Conservation (phyloP, 2,797 vertebrate genomes). For the Enteromius argenteus region DNA sequence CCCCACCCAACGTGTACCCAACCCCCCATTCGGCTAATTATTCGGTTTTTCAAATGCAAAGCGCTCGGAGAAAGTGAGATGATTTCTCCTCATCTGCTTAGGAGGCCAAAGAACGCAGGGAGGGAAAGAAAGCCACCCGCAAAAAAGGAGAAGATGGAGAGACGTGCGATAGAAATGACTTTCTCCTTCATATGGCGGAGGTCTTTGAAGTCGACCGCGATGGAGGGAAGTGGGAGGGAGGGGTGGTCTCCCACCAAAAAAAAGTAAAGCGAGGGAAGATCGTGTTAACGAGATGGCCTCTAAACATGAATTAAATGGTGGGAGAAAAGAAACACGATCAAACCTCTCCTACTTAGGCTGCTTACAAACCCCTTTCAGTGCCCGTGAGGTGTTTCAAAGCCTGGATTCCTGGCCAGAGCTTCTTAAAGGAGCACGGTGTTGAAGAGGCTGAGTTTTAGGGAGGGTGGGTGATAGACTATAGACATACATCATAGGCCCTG, state of each 20-base stretch:
- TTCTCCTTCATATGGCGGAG: slow-evolving; percentile 74
- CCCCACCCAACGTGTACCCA: slow-evolving; percentile 59
- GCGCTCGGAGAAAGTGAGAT: slow-evolving; percentile 82
- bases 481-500: slow-evolving; percentile 77
- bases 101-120: slow-evolving; percentile 58
- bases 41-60: slow-evolving; percentile 85
- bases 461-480: slow-evolving; percentile 69
- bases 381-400: slow-evolving; percentile 77
- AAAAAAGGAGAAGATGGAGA: slow-evolving; percentile 63
- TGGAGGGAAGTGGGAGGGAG: slow-evolving; percentile 45
- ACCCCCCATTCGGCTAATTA: slow-evolving; percentile 78
- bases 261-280: slow-evolving; percentile 79
- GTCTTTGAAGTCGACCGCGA: slow-evolving; percentile 78
- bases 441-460: slow-evolving; percentile 65
- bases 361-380: slow-evolving; percentile 79
- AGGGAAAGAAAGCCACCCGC: slow-evolving; percentile 56
- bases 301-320: slow-evolving; percentile 85
- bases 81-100: slow-evolving; percentile 78
- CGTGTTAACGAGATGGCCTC: slow-evolving; percentile 84
- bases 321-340: slow-evolving; percentile 82
- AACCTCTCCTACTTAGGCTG: slow-evolving; percentile 77
- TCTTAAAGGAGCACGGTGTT: slow-evolving; percentile 78
- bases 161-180: slow-evolving; percentile 78
- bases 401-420: slow-evolving; percentile 79
- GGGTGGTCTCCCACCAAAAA: background rate